Evolutionary conservation across 2,113 vertebrate genomes (phyloP), one percentile per base, ranked within the genome.

Genomic region (Lycaon pictus): DNA sequence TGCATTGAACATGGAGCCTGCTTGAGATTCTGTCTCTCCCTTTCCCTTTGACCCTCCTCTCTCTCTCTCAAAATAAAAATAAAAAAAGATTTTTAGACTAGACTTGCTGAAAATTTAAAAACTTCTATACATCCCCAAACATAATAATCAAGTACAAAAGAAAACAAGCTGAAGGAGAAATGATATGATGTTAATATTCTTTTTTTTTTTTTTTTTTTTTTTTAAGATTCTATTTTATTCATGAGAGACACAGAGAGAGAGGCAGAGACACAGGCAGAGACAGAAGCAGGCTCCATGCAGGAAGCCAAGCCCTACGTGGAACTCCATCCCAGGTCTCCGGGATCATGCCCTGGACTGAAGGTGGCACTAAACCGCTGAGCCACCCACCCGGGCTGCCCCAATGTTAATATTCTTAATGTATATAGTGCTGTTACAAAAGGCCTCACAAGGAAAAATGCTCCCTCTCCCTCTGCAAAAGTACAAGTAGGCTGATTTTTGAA

Each of bases 51-150:
- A 23, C 23, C 62, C 9, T 12, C 23, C 23, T 27, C 60, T 60
- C 58, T 60, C 58, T 60, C 58, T 60, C 58, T 60, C 58, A 43
- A 43, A 43, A 43, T 22, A 7, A 58, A 58, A 58, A 58, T 7
- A 58, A 60, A 60, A 60, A 27, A 81, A 79, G 5, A 71, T 62
- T 92, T 96, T 88, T 80, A 88, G 23, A 67, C 56, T 80, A 77
- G 63, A 96, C 23, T 88, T 88, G 19, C 1, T 62, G 85, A 88
- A 96, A 90, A 53, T 58, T 80, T 82, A 35, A 43, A 88, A 80
- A 79, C n/a, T 7, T 80, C n/a, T 76, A 0, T 84, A 55, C 29
- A 65, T 80, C 13, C 43, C 35, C 43, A 69, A 67, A 32, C 19
- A 65, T 22, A 71, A 8, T 69, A 87, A 82, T 55, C 60, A 87